A percentile compares a stretch with the other conserved stretches of the same genome.
Evolutionary conservation across 2,888 invertebrate genomes (phyloP).

Genomic region (Ceraclea dissimilis): DNA sequence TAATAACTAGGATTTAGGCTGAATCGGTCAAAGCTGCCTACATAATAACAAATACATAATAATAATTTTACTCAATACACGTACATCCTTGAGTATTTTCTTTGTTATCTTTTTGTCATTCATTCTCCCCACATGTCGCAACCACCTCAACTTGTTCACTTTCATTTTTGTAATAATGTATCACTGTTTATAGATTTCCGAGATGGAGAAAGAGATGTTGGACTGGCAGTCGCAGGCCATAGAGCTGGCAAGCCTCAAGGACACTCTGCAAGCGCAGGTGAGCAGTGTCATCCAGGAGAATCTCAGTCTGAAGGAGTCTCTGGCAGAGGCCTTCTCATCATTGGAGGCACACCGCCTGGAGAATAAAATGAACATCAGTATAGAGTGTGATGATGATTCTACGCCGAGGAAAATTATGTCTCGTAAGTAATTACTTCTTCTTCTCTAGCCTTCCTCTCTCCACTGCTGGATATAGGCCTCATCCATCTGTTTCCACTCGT

Average conservation of each 20-base stretch:
- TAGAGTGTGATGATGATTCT: conserved; percentile 24
- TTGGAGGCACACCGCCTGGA: conserved; percentile 17
- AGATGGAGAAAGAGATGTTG: conserved; percentile 13
- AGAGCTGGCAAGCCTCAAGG: conserved; percentile 27
- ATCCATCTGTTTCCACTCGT: no score
- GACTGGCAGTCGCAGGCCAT: conserved; percentile 14
- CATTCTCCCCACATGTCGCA: no score
- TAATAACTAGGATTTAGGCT: no score
- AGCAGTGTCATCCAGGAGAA: conserved; percentile 42
- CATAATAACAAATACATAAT: no score
- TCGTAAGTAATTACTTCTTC: conserved; percentile 14
- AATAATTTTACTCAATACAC: no score
- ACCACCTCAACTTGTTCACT: no score
- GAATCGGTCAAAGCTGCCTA: no score
- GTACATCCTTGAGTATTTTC: no score
- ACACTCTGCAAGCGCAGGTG: conserved; percentile 34
- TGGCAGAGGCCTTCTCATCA: conserved; percentile 11
- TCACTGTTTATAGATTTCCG: conserved; percentile 11
- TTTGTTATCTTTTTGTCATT: no score
- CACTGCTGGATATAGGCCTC: no score
- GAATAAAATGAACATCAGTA: conserved; percentile 17
- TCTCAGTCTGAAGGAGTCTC: conserved; percentile 30
- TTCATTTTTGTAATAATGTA: no score
- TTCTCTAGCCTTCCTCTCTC: no score
- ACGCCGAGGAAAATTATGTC: conserved; percentile 11